Evolutionary conservation across 2,797 vertebrate genomes (phyloP).

Genomic region (Pipistrellus pygmaeus): DNA sequence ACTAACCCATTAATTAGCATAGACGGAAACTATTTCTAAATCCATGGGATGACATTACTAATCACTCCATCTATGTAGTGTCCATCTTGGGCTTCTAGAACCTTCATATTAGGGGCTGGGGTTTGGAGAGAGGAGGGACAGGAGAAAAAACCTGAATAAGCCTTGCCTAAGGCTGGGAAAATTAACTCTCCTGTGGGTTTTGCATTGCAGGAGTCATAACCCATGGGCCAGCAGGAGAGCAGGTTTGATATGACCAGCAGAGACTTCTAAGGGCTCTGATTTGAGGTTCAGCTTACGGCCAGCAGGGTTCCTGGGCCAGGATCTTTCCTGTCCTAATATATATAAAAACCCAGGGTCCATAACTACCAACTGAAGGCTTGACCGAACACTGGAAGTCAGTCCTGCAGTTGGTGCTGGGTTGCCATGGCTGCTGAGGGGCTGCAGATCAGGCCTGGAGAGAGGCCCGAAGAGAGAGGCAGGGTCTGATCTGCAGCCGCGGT

Average conservation of each 20-base stretch:
- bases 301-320: not conserved
- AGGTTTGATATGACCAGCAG: not conserved
- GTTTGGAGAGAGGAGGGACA: not conserved
- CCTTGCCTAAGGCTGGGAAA: not conserved
- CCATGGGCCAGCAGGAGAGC: not conserved
- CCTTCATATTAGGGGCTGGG: not conserved
- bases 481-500: too few relatives aligned
- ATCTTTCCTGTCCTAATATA: not conserved
- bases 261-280: slow-evolving; percentile 1
- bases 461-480: too few relatives aligned
- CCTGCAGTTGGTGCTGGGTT: too few relatives aligned
- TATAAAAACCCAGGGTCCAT: too few relatives aligned
- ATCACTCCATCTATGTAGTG: not conserved
- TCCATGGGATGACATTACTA: not conserved
- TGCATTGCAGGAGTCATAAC: not conserved
- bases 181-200: not conserved
- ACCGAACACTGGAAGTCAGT: too few relatives aligned
- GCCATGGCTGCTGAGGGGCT: too few relatives aligned
- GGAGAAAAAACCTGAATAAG: not conserved
- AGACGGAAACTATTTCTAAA: not conserved
- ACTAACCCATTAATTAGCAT: not conserved
- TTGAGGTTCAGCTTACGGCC: not conserved
- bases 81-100: not conserved
- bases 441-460: too few relatives aligned
- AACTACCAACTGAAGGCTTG: too few relatives aligned